phyloP scores from a whole-genome alignment of 2,113 vertebrate genomes.

The Ochotona princeps region DNA sequence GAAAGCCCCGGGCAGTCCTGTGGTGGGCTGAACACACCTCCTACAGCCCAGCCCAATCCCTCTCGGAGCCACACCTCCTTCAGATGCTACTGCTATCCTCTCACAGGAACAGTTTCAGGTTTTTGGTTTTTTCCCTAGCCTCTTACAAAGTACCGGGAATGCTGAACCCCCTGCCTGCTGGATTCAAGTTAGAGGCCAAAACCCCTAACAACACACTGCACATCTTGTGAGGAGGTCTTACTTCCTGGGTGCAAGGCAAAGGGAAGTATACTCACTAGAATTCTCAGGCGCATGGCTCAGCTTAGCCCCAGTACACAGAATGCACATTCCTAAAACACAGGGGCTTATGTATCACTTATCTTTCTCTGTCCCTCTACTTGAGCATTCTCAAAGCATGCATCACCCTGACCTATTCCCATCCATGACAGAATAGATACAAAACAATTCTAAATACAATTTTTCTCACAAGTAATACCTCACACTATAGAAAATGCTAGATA shows the following conservation, averaged over 20 bases:
- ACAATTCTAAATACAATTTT: background rate
- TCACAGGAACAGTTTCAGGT: background rate
- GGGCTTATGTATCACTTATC: background rate
- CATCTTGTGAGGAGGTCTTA: background rate
- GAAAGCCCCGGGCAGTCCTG: background rate
- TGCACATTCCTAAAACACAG: background rate
- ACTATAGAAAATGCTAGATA: background rate
- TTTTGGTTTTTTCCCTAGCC: background rate
- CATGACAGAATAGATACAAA: background rate
- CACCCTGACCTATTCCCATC: background rate
- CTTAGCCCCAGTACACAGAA: background rate
- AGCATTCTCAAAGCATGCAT: background rate
- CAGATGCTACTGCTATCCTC: background rate
- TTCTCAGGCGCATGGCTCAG: background rate
- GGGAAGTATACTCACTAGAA: background rate
- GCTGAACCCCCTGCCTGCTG: background rate
- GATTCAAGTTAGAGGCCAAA: background rate
- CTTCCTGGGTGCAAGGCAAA: background rate
- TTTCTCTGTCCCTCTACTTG: constrained; percentile 14
- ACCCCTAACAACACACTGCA: background rate
- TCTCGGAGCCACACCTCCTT: background rate
- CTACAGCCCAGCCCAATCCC: background rate
- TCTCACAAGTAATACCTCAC: background rate
- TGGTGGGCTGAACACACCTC: background rate
- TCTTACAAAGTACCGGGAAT: background rate